A percentile compares a stretch with the other conserved stretches of the same genome.
Evolutionary conservation across 2,797 vertebrate species (phyloP).

Genomic region (Enteromius trimaculatus): DNA sequence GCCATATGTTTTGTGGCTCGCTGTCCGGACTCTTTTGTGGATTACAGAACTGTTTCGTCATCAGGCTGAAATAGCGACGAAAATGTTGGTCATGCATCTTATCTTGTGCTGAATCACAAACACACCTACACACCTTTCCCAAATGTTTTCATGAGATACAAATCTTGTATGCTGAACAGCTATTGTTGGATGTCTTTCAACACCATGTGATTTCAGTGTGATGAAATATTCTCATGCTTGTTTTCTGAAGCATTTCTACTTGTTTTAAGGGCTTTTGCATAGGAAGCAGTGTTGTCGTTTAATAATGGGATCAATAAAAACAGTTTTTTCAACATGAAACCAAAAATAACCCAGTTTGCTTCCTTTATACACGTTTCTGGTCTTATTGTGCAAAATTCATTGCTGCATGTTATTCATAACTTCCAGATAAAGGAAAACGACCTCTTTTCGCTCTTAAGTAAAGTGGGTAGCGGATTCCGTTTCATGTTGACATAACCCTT

Average conservation of each 20-base stretch:
- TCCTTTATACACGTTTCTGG: neutral
- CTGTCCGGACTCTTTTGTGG: neutral
- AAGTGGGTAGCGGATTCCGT: neutral
- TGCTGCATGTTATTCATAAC: neutral
- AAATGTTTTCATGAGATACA: constrained; percentile 19
- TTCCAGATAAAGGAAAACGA: neutral
- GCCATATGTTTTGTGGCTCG: constrained; percentile 5
- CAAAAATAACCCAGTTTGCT: neutral
- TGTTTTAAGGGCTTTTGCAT: neutral
- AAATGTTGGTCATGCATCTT: neutral
- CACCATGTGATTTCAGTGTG: constrained; percentile 18
- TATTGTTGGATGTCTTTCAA: constrained; percentile 30
- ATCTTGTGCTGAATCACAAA: neutral
- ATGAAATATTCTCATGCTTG: constrained; percentile 1
- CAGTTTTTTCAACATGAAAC: neutral
- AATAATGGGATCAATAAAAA: neutral
- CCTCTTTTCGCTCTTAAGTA: neutral
- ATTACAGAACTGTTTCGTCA: constrained; percentile 1
- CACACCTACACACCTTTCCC: constrained; percentile 16
- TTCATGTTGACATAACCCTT: constrained; percentile 31
- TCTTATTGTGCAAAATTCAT: neutral
- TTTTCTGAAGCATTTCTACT: neutral
- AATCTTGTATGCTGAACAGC: neutral
- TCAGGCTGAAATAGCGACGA: neutral
- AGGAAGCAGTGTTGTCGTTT: constrained; percentile 2